phyloP scores from a whole-genome alignment of 2,888 invertebrate genomes.

The Aelia acuminata region DNA sequence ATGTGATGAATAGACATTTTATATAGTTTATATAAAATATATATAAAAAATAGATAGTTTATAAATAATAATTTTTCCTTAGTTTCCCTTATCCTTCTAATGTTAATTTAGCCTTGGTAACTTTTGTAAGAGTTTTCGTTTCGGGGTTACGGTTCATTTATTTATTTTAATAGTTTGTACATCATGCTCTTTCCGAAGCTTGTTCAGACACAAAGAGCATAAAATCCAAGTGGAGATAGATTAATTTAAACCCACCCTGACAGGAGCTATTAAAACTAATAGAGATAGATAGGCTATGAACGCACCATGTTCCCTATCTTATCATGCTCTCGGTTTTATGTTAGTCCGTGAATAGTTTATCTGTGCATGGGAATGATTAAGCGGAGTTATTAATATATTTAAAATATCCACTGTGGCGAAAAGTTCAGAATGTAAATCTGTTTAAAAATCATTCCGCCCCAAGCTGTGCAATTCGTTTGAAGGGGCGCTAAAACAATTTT shows the following conservation, averaged over 20 bases:
- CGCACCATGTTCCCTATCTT: neutral
- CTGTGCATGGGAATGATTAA: neutral
- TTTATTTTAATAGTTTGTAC: too few relatives aligned
- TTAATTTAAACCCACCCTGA: slow-evolving; percentile 1
- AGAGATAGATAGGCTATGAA: slow-evolving; percentile 13
- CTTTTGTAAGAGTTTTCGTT: too few relatives aligned
- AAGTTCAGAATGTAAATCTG: neutral
- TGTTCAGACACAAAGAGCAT: neutral
- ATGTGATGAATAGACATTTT: too few relatives aligned
- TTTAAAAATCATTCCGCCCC: neutral
- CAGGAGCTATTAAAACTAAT: slow-evolving; percentile 41
- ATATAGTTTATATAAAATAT: too few relatives aligned
- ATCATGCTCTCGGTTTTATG: neutral
- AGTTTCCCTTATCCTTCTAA: too few relatives aligned
- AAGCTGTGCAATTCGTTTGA: neutral
- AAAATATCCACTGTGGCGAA: neutral
- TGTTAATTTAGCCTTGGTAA: too few relatives aligned
- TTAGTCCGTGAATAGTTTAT: neutral
- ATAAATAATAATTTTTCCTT: too few relatives aligned
- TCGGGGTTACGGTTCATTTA: too few relatives aligned
- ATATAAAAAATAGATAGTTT: too few relatives aligned
- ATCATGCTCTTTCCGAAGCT: neutral
- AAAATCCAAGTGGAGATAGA: neutral
- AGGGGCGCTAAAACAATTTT: neutral
- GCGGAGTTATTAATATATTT: neutral